Conservation (phyloP, 2,888 invertebrate species). For the Acanthosepion pharaonis region DNA sequence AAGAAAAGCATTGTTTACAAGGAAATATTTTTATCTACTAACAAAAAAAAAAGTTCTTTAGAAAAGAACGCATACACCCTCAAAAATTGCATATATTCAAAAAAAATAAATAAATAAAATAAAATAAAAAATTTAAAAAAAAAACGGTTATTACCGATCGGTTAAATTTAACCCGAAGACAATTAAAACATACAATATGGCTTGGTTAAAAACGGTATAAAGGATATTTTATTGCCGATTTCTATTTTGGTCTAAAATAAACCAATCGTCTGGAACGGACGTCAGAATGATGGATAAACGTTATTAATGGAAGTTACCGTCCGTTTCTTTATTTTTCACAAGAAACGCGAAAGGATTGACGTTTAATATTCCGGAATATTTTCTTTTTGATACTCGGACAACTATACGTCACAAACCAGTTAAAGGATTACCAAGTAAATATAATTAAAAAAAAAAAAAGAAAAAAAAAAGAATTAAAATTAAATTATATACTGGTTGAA, state of each 20-base stretch:
- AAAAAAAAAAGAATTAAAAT: too few species aligned
- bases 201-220: neutral
- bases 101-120: neutral
- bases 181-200: neutral
- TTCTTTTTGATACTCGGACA: neutral
- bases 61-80: neutral
- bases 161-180: neutral
- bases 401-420: neutral
- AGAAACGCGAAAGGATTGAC: neutral
- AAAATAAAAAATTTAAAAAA: neutral
- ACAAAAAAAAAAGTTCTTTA: neutral
- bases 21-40: neutral
- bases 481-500: neutral
- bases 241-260: neutral
- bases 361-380: neutral
- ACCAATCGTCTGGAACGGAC: neutral
- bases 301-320: neutral
- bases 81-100: fast-evolving
- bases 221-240: neutral
- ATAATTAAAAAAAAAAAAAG: neutral
- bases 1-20: neutral
- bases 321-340: neutral
- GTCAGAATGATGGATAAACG: neutral
- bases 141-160: neutral
- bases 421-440: too few species aligned